Evolutionary conservation across 2,888 invertebrate species (phyloP), one percentile per base, ranked within the genome.

Genomic region (Catocala sponsa): DNA sequence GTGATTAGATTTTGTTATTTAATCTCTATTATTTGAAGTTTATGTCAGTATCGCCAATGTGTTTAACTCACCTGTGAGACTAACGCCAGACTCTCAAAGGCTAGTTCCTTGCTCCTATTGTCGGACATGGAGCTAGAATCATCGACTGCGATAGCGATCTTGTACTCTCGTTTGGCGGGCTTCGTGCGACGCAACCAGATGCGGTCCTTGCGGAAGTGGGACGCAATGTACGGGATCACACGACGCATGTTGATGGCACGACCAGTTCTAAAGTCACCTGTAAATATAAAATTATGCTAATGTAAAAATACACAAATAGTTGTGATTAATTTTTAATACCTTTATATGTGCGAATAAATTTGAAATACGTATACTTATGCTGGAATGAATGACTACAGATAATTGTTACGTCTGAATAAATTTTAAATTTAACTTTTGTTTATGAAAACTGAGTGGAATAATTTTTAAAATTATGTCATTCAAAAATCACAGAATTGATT

Each of bases 181-280:
- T 98, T 98, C 0, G 98, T 99, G 58, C 99, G 95, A 11, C 99
- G 95, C 81, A 99, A 86, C 99, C 99, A 99, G 82, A 99, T 99
- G 89, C 99, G 99, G 88, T 99, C 99, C 88, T 99, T 99, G 49
- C 99, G 96, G 93, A 99, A 99, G 89, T 99, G 98, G 66, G 99
- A 99, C 13, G 99, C 99, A 74, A 99, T 99, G 94, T 99, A 99
- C 0, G 99, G 98, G 83, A 99, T 99, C 58, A 99, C 98, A 86
- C 96, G 91, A 50, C 99, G 96, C 99, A 99, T 99, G 91, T 99
- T 99, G 55, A 99, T 97, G 6, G 99, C 96, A 66, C 98, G 97
- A 0, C 99, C 99, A 0, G 99, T 99, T 55, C 99, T 96, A 90
- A 98, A 99, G 90, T 99, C 99, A 15, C 99, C 99, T 91, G 96